Evolutionary conservation across 2,797 vertebrate species (phyloP).

Genomic region (Halcyon chelicuti): DNA sequence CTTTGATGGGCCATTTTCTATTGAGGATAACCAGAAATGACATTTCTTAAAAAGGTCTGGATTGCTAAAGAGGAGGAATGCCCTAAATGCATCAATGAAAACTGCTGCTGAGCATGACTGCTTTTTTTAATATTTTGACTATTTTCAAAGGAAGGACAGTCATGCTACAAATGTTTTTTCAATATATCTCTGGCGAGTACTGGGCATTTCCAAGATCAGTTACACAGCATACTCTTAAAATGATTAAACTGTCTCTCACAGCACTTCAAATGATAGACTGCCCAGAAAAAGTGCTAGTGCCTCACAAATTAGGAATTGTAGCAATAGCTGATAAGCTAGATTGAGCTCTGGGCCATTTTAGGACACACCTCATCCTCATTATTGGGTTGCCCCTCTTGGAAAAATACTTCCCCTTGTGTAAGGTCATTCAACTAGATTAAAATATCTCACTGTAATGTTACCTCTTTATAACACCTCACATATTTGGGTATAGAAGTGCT

Average conservation of each 20-base stretch:
- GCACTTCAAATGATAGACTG: constrained; percentile 72
- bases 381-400: constrained; percentile 37
- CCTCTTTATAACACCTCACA: constrained; percentile 34
- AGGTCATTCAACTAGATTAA: constrained; percentile 68
- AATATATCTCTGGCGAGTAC: constrained; percentile 66
- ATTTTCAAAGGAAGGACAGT: constrained; percentile 65
- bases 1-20: constrained; percentile 73
- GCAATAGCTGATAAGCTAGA: constrained; percentile 57
- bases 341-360: constrained; percentile 63
- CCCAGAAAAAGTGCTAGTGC: constrained; percentile 58
- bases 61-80: constrained; percentile 67
- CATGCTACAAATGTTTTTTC: constrained; percentile 68
- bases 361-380: constrained; percentile 65
- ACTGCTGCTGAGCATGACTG: constrained; percentile 65
- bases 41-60: constrained; percentile 77
- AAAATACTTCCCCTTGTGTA: constrained; percentile 48
- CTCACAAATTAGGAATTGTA: constrained; percentile 69
- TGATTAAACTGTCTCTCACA: constrained; percentile 66
- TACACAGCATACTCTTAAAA: constrained; percentile 66
- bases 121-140: constrained; percentile 66
- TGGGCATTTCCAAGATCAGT: constrained; percentile 64
- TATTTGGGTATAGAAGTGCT: background rate
- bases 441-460: constrained; percentile 39
- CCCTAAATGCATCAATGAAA: constrained; percentile 70
- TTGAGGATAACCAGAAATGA: constrained; percentile 77